Base-by-base conservation (phyloP, 2,888 invertebrate species). In the Meiosimyza platycephala region DNA sequence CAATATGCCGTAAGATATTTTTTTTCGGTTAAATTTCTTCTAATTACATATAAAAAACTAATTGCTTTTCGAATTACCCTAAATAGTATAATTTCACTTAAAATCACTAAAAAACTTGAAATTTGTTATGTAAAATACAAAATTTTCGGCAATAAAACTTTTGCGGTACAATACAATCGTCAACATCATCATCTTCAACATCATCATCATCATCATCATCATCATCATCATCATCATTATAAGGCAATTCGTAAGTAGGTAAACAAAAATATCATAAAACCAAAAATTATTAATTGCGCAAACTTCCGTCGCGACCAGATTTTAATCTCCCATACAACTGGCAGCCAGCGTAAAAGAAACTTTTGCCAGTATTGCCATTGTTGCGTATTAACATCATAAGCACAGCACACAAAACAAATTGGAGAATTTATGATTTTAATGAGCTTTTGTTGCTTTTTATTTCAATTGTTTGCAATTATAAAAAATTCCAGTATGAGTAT, bases 21-120 rank as follows among this genome's bases (percentile, higher is more conserved):
- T n/a, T n/a, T n/a, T n/a, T n/a, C n/a, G n/a, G n/a, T n/a, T n/a
- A n/a, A n/a, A n/a, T n/a, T n/a, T n/a, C n/a, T n/a, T n/a, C n/a
- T n/a, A n/a, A n/a, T n/a, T n/a, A n/a, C n/a, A n/a, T n/a, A n/a
- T n/a, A n/a, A n/a, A n/a, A 28, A 28, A 28, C 28, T 28, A 28
- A 28, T 28, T 28, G 28, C 28, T 28, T 28, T 28, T 3, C 28
- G 3, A 28, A 2, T 28, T 28, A 28, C 28, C 0, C 28, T 28
- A 28, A 28, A 4, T 28, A 28, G 0, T 28, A 2, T 4, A 2
- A 28, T 28, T 28, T 28, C 28, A 28, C 4, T 40, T 40, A 9
- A 71, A 71, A 63, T 57, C 66, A 57, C 40, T 67, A 51, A 60
- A 66, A 71, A 71, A 71, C 59, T 74, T 67, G 55, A 66, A n/a